Percentiles rank a stretch among this genome's conserved stretches.
Conservation (phyloP, 1,140 invertebrate species). For the Hyphantria cunea region DNA sequence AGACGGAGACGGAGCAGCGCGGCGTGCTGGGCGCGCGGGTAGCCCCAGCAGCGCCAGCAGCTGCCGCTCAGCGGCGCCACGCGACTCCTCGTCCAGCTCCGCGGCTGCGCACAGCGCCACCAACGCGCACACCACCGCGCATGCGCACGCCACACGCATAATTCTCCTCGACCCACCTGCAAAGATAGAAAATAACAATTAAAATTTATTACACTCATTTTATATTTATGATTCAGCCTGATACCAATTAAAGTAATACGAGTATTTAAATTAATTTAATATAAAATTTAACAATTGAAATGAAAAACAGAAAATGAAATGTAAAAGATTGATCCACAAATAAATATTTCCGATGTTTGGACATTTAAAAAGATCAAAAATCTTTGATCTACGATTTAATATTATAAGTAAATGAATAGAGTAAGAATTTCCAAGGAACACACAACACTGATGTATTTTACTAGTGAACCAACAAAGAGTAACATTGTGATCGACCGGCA, state of each 20-base stretch:
- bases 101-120: conserved; percentile 68
- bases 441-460: conserved; percentile 29
- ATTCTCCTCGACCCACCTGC: conserved; percentile 78
- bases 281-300: too few species aligned
- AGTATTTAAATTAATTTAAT: too few species aligned
- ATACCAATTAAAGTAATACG: too few species aligned
- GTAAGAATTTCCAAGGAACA: conserved; percentile 33
- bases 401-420: not conserved
- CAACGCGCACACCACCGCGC: conserved; percentile 78
- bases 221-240: too few species aligned
- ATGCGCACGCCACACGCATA: conserved; percentile 80
- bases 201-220: too few species aligned
- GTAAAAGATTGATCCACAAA: too few species aligned
- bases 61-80: conserved; percentile 68
- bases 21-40: conserved; percentile 79
- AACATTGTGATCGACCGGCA: conserved; percentile 63
- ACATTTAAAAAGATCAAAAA: too few species aligned
- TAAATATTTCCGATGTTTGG: too few species aligned
- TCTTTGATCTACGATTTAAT: too few species aligned
- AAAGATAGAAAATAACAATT: conserved; percentile 40
- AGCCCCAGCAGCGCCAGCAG: conserved; percentile 90
- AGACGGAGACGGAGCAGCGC: conserved; percentile 46
- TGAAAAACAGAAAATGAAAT: too few species aligned
- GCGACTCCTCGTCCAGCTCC: conserved; percentile 60
- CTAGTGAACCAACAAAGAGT: conserved; percentile 53